Conservation (phyloP, 2,797 vertebrate genomes). For the Rhinatrema bivittatum region DNA sequence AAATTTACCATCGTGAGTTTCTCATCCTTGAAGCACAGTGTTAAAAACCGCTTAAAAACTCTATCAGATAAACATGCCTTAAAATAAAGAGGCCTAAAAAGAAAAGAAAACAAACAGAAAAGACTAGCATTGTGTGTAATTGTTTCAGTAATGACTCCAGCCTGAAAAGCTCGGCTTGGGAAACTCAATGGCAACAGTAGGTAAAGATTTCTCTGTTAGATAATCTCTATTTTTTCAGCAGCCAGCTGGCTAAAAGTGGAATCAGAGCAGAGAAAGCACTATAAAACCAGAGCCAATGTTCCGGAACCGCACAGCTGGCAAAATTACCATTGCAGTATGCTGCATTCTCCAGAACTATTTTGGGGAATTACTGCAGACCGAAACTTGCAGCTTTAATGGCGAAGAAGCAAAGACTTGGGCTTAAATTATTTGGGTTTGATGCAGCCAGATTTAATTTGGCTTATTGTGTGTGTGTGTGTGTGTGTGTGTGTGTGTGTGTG, state of each 20-base stretch:
- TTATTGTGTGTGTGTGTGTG: no score
- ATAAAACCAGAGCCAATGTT: background rate
- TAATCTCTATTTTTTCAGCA: background rate
- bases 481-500: no score
- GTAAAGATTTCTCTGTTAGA: background rate
- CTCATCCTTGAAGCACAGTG: no score
- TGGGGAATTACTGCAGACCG: constrained; percentile 11
- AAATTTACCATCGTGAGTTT: no score
- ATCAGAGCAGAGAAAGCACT: background rate
- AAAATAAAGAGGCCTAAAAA: no score
- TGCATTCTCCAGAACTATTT: constrained; percentile 19
- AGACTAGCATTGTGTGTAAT: fast-evolving
- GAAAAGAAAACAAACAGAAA: background rate
- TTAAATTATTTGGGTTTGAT: no score
- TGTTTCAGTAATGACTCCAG: background rate
- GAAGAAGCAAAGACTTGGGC: no score
- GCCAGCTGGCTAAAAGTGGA: background rate
- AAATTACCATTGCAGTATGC: background rate
- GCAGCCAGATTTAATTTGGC: no score
- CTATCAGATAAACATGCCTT: no score
- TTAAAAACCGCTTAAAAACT: no score
- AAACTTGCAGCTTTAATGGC: constrained; percentile 13
- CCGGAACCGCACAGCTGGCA: background rate
- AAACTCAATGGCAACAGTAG: fast-evolving
- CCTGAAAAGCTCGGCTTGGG: background rate